phyloP scores from a whole-genome alignment of 2,888 invertebrate genomes.

The Metacarcinus magister region DNA sequence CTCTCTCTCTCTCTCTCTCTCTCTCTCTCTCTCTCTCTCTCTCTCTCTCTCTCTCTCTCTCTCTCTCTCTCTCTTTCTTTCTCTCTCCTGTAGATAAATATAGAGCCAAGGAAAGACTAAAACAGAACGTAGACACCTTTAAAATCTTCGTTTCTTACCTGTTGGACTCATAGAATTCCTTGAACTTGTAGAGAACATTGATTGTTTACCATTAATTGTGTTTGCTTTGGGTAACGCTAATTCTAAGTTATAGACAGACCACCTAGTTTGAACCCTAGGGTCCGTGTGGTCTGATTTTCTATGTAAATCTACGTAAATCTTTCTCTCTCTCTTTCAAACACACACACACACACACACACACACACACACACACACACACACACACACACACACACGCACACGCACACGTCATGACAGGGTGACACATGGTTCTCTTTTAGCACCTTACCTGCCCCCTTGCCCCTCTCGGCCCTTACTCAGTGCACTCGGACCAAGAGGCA shows the following conservation, averaged over 20 bases:
- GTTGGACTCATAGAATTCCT: too few species aligned
- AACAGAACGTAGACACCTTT: too few species aligned
- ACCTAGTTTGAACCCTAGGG: too few species aligned
- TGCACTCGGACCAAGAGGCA: neutral
- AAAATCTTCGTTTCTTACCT: too few species aligned
- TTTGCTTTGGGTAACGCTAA: too few species aligned
- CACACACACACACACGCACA: neutral
- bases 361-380: slow-evolving; percentile 14
- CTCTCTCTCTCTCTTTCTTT: neutral
- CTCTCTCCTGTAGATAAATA: neutral
- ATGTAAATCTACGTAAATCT: neutral
- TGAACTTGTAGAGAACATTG: too few species aligned
- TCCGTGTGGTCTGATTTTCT: too few species aligned
- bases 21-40: neutral
- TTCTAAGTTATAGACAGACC: too few species aligned
- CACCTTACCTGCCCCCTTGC: neutral
- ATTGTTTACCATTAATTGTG: too few species aligned
- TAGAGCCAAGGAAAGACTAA: too few species aligned
- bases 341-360: slow-evolving; percentile 14
- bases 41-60: neutral
- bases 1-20: neutral
- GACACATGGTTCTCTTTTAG: neutral
- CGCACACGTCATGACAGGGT: neutral
- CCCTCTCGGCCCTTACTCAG: neutral
- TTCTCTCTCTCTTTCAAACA: neutral